phyloP scores from a whole-genome alignment of 2,888 invertebrate genomes.

The Ormyrus thymus region DNA sequence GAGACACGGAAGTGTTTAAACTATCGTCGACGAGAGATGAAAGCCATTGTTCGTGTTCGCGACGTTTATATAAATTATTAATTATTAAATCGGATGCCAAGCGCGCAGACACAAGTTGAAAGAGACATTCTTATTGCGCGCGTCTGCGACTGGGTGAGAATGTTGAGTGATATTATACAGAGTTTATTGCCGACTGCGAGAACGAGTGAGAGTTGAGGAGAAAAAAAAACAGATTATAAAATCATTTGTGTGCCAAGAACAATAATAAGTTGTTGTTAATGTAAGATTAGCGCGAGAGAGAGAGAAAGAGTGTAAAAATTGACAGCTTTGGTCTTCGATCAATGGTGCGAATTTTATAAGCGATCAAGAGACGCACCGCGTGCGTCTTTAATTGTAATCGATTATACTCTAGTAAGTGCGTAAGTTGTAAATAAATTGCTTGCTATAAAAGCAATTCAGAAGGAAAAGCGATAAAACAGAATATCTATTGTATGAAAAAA shows the following conservation, averaged over 20 bases:
- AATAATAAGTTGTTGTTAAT: conserved; percentile 53
- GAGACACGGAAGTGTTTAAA: conserved; percentile 32
- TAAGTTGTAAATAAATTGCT: conserved; percentile 55
- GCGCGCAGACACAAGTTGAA: conserved; percentile 26
- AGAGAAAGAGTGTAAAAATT: conserved; percentile 27
- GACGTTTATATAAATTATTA: conserved; percentile 49
- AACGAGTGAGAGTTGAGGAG: neutral
- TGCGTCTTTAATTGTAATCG: conserved; percentile 53
- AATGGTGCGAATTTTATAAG: conserved; percentile 54
- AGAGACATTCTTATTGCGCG: conserved; percentile 40
- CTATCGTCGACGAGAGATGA: conserved; percentile 45
- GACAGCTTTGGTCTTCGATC: conserved; percentile 50
- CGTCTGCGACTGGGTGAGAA: conserved; percentile 27
- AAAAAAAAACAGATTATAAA: conserved; percentile 35
- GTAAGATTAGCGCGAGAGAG: conserved; percentile 36
- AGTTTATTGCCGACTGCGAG: conserved; percentile 33
- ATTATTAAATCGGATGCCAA: conserved; percentile 28
- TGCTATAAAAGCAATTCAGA: conserved; percentile 45
- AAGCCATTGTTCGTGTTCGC: conserved; percentile 55
- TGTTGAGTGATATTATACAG: conserved; percentile 50
- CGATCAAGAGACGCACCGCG: conserved; percentile 45
- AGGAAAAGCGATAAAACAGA: conserved; percentile 41
- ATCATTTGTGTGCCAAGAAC: conserved; percentile 58
- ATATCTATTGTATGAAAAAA: conserved; percentile 55
- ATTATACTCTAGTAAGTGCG: conserved; percentile 50